These are phyloP conservation scores for Limnephilus rhombicus DNA, from an alignment of 2,888 invertebrate genomes.

Conservation along the genomic window DNA sequence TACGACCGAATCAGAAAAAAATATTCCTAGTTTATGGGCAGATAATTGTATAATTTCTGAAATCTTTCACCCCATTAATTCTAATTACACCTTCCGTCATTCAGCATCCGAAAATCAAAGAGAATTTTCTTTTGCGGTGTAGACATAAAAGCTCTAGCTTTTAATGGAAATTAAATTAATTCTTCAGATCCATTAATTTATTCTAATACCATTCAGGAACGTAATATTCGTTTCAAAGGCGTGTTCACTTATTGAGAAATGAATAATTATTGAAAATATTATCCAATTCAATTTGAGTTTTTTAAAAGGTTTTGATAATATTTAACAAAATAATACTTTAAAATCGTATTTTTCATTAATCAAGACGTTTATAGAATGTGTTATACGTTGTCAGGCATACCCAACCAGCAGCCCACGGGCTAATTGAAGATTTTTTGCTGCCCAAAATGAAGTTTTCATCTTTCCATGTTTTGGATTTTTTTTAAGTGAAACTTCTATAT, in stretches of 20 bases:
- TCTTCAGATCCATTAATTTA: neutral
- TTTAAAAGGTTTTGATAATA: neutral
- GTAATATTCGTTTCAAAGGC: neutral
- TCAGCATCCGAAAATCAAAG: neutral
- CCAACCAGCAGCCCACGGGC: too few species aligned
- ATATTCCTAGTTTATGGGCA: neutral
- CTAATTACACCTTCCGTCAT: neutral
- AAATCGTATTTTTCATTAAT: neutral
- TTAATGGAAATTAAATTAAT: neutral
- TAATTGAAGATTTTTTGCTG: too few species aligned
- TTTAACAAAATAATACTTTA: neutral
- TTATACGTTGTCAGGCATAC: neutral
- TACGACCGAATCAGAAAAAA: neutral
- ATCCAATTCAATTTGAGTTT: neutral
- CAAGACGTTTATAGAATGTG: neutral
- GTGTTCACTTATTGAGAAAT: neutral
- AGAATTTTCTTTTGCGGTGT: constrained; percentile 8
- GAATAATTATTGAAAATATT: neutral
- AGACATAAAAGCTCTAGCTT: neutral
- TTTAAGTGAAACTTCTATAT: too few species aligned
- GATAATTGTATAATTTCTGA: neutral
- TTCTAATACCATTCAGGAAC: neutral
- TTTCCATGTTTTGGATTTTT: too few species aligned
- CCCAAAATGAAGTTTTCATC: too few species aligned
- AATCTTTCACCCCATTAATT: constrained; percentile 4